Percentiles rank a stretch among this genome's conserved stretches.
Evolutionary conservation across 1,140 invertebrate genomes (phyloP).

Genomic region (Rhizoglyphus robini): DNA sequence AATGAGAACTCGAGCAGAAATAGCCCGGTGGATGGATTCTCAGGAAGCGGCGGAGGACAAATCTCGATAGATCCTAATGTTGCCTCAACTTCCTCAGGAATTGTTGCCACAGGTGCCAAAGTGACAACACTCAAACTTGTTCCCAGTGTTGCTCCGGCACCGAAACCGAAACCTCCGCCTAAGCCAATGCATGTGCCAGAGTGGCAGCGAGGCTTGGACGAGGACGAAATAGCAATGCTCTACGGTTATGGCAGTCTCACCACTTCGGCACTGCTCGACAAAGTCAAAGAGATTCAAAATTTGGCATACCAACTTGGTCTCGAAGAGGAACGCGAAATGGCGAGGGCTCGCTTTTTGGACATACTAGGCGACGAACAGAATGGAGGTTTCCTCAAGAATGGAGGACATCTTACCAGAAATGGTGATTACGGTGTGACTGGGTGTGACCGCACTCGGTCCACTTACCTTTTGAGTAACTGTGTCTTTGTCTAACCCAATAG

Average conservation of each 20-base stretch:
- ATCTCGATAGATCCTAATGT: too few species aligned
- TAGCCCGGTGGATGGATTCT: background rate
- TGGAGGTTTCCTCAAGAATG: background rate
- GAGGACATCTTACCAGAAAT: background rate
- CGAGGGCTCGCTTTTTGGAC: constrained; percentile 80
- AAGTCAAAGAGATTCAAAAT: constrained; percentile 83
- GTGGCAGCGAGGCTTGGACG: constrained; percentile 36
- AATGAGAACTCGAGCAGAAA: background rate
- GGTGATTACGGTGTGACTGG: background rate
- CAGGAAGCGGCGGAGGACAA: too few species aligned
- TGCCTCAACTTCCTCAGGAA: background rate
- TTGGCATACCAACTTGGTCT: constrained; percentile 79
- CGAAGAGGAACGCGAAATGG: constrained; percentile 91
- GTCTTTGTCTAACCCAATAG: too few species aligned
- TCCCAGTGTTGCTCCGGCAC: too few species aligned
- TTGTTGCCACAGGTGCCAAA: too few species aligned
- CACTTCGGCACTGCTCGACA: constrained; percentile 62
- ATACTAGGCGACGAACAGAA: constrained; percentile 41
- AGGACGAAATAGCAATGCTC: constrained; percentile 53
- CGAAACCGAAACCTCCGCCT: background rate
- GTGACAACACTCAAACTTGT: too few species aligned
- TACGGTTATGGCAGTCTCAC: constrained; percentile 62
- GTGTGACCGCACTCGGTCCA: too few species aligned
- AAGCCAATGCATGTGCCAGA: constrained; percentile 27
- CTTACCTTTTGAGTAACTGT: too few species aligned